A percentile compares a stretch with the other conserved stretches of the same genome.
Evolutionary conservation across 2,797 vertebrate genomes (phyloP).

Genomic region (Bovichtus diacanthus): DNA sequence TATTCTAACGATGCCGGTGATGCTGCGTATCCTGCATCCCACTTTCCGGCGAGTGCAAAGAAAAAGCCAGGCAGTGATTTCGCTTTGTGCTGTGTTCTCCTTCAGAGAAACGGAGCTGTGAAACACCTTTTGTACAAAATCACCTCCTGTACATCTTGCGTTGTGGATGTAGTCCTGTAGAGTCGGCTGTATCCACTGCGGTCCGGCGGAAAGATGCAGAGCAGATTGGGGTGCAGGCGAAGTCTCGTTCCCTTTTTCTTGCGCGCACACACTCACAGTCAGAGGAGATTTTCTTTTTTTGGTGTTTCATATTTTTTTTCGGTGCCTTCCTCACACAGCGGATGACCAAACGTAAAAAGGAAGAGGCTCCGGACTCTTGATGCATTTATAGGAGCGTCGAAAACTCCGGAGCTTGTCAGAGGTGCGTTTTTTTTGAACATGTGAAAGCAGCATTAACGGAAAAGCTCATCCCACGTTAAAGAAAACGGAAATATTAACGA

Average conservation of each 20-base stretch:
- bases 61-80: constrained; percentile 34
- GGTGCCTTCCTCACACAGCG: constrained; percentile 37
- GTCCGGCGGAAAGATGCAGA: constrained; percentile 67
- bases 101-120: constrained; percentile 26
- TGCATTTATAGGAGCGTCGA: constrained; percentile 25
- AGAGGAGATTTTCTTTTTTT: not conserved
- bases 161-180: constrained; percentile 27
- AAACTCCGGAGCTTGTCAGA: constrained; percentile 27
- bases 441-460: not conserved
- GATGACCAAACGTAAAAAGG: constrained; percentile 21
- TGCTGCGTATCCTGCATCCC: constrained; percentile 76
- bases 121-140: constrained; percentile 25
- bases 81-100: constrained; percentile 34
- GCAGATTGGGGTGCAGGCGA: constrained; percentile 65
- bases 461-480: not conserved
- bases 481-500: not conserved
- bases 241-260: constrained; percentile 43
- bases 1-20: constrained; percentile 52
- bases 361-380: constrained; percentile 32
- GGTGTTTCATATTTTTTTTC: no score
- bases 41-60: constrained; percentile 50
- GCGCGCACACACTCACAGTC: constrained; percentile 35
- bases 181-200: constrained; percentile 55
- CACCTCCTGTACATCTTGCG: constrained; percentile 43
- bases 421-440: constrained; percentile 18